Evolutionary conservation across 2,888 invertebrate species (phyloP), one percentile per base, ranked within the genome.

Genomic region (Cremastobaeus sp.): DNA sequence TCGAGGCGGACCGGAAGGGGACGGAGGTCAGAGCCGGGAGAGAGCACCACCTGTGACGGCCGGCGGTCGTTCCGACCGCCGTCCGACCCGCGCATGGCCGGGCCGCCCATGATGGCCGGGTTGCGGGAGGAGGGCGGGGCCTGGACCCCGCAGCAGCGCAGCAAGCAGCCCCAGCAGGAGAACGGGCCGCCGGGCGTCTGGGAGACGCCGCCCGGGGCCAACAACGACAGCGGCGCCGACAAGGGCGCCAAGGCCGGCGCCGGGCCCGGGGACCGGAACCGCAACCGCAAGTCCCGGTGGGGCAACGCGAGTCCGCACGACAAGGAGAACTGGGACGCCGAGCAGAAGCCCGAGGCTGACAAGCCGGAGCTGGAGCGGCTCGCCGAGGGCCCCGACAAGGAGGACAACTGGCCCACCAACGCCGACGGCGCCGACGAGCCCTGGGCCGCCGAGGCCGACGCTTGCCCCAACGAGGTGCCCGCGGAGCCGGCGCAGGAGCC

Each of bases 11-110:
- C 9, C 85, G 84, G 0, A 83, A 83, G 3, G 70, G 65, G 1
- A 79, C 82, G 4, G 72, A 72, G 15, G 86, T 86, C 32, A n/a
- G 84, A 84, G 71, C 82, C 81, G 1, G 78, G 83, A 32, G 84
- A 85, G 76, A 81, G 4, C n/a, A n/a, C n/a, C n/a, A n/a, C n/a
- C n/a, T n/a, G n/a, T n/a, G n/a, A n/a, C 8, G 25, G 81, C 20
- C 85, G 85, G 5, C 57, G 83, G 3, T 84, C 84, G 77, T 84
- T 85, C 82, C 80, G 86, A 52, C 77, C 85, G 25, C 81, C 83
- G 3, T 84, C 84, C 62, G 85, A 85, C 25, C 81, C 5, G 78
- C 79, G 82, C 0, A 74, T 72, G n/a, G 78, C 78, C 3, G 78
- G 77, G 12, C 77, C 81, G 0, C 45, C 60, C 0, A 69, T 81